phyloP scores from a whole-genome alignment of 2,113 vertebrate genomes.

The Melanocharis versteri region DNA sequence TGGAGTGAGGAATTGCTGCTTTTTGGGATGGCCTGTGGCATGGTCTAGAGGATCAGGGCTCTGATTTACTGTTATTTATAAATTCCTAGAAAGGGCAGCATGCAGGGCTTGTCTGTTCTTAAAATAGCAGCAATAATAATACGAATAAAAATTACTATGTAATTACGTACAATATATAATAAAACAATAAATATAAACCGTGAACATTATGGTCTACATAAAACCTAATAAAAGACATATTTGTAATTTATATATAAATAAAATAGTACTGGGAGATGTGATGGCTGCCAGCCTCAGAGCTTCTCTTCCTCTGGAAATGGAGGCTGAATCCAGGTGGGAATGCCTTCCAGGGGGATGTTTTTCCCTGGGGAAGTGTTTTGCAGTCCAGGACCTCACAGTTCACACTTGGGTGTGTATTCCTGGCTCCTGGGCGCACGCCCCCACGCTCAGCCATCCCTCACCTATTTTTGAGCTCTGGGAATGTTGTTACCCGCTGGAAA shows the following conservation, averaged over 20 bases:
- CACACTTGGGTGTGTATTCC: neutral
- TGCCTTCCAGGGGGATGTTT: neutral
- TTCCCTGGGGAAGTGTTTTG: neutral
- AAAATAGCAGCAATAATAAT: neutral
- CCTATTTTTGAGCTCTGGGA: neutral
- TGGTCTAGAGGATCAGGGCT: neutral
- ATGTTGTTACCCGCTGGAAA: neutral
- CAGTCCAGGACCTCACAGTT: neutral
- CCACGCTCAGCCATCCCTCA: fast-evolving
- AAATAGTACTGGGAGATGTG: neutral
- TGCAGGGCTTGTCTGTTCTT: neutral
- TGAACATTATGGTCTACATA: too few species aligned
- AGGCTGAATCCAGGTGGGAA: neutral
- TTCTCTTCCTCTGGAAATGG: neutral
- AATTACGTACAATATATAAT: too few species aligned
- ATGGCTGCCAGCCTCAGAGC: neutral
- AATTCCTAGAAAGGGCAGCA: neutral
- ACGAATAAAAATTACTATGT: neutral
- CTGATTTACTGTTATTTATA: neutral
- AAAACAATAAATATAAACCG: neutral
- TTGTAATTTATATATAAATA: neutral
- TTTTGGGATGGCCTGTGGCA: neutral
- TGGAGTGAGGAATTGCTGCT: neutral
- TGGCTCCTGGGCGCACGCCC: neutral
- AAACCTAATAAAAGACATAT: neutral